A percentile compares a stretch with the other conserved stretches of the same genome.
These are phyloP conservation scores for Tiliqua scincoides DNA, from an alignment of 2,113 vertebrate genomes.

Conservation along the genomic window DNA sequence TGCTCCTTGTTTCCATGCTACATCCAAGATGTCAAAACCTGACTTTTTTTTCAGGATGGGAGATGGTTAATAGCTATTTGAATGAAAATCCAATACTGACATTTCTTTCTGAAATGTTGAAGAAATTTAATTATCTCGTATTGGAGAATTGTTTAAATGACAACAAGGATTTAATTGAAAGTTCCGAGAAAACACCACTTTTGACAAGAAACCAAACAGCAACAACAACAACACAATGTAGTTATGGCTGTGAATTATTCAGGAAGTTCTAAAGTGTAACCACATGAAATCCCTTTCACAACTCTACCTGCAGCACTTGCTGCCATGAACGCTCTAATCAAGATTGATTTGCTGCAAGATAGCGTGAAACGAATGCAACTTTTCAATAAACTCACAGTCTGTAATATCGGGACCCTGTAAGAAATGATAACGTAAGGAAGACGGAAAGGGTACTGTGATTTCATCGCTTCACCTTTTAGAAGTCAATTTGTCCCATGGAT, in stretches of 20 bases:
- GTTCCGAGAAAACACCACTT: not conserved
- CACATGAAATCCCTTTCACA: constrained; percentile 35
- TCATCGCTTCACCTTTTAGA: not conserved
- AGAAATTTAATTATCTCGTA: constrained; percentile 3
- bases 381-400: not conserved
- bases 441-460: not conserved
- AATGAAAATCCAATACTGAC: not conserved
- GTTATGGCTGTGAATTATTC: constrained; percentile 22
- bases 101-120: not conserved
- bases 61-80: too few species aligned
- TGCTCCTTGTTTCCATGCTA: not conserved
- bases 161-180: not conserved
- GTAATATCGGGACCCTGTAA: not conserved
- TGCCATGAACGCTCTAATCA: not conserved
- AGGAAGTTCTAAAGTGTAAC: constrained; percentile 27
- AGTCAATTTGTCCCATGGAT: not conserved
- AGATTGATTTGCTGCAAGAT: not conserved
- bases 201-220: constrained; percentile 27
- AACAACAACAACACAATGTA: constrained; percentile 13
- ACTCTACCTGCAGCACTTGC: not conserved
- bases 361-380: not conserved
- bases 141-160: not conserved
- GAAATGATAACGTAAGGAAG: not conserved
- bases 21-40: not conserved
- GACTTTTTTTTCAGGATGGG: not conserved